phyloP scores from a whole-genome alignment of 1,140 invertebrate species.

The Apis florea region DNA sequence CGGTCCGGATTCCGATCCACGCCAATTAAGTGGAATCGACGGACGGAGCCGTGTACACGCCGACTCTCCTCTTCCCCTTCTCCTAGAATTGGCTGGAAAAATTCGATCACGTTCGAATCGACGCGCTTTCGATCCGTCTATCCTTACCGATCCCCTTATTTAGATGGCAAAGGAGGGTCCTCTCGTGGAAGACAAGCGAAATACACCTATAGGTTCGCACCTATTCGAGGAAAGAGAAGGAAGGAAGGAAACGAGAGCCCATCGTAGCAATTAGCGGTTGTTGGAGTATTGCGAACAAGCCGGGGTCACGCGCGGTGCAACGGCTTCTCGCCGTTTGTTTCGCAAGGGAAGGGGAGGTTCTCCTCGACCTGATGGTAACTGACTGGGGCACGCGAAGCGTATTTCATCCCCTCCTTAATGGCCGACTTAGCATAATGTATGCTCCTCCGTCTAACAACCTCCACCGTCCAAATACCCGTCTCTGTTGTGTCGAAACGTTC shows the following conservation, averaged over 20 bases:
- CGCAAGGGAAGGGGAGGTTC: slow-evolving; percentile 31
- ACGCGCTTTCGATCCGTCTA: not conserved
- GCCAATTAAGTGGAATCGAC: slow-evolving; percentile 60
- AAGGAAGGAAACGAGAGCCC: not conserved
- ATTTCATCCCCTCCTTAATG: slow-evolving; percentile 73
- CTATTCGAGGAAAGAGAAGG: too few species aligned
- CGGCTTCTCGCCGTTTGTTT: slow-evolving; percentile 52
- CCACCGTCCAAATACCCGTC: slow-evolving; percentile 54
- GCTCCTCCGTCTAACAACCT: too few species aligned
- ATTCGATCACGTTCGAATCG: slow-evolving; percentile 11
- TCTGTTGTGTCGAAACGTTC: not conserved
- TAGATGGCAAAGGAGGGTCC: too few species aligned
- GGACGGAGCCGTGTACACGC: not conserved
- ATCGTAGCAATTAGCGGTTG: slow-evolving; percentile 65
- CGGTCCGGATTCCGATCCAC: slow-evolving; percentile 49
- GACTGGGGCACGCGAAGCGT: slow-evolving; percentile 73
- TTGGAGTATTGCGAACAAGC: slow-evolving; percentile 69
- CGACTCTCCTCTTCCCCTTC: not conserved
- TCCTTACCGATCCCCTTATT: too few species aligned
- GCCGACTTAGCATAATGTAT: slow-evolving; percentile 74
- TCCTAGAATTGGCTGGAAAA: not conserved
- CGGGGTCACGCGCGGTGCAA: slow-evolving; percentile 40
- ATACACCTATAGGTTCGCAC: too few species aligned
- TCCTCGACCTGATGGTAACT: slow-evolving; percentile 65
- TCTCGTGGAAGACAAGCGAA: too few species aligned